phyloP scores from a whole-genome alignment of 2,797 vertebrate species.

The Sparidentex hasta region DNA sequence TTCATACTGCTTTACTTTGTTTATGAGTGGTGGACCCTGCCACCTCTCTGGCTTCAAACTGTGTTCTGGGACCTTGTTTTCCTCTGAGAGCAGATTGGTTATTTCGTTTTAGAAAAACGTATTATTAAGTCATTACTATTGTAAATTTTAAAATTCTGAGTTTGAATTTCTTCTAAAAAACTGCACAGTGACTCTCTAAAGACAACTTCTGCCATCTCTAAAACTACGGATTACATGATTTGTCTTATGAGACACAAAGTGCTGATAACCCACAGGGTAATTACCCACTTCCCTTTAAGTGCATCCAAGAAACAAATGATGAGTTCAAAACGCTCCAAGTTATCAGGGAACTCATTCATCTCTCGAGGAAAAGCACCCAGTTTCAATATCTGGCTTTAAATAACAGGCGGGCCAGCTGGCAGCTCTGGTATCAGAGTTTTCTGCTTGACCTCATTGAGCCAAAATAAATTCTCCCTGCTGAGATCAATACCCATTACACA shows the following conservation, averaged over 20 bases:
- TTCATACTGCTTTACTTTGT: too few species aligned
- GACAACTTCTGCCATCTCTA: neutral
- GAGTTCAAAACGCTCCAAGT: neutral
- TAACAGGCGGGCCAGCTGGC: neutral
- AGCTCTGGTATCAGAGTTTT: neutral
- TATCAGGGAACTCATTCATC: neutral
- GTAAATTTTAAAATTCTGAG: too few species aligned
- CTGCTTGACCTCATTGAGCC: neutral
- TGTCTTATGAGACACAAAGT: neutral
- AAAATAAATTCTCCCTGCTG: conserved; percentile 1
- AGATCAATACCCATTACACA: neutral
- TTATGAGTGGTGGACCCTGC: too few species aligned
- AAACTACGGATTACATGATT: neutral
- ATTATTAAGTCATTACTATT: too few species aligned
- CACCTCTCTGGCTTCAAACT: too few species aligned
- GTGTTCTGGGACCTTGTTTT: too few species aligned
- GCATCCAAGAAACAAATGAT: neutral
- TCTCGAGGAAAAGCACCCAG: neutral
- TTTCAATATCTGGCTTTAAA: neutral
- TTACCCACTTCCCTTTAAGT: too few species aligned
- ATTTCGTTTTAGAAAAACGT: too few species aligned
- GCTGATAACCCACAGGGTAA: neutral
- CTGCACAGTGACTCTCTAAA: too few species aligned
- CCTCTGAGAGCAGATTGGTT: too few species aligned
- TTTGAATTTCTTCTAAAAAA: too few species aligned